Base-by-base conservation (phyloP, 1,140 invertebrate genomes). In the Chironomus tepperi region DNA sequence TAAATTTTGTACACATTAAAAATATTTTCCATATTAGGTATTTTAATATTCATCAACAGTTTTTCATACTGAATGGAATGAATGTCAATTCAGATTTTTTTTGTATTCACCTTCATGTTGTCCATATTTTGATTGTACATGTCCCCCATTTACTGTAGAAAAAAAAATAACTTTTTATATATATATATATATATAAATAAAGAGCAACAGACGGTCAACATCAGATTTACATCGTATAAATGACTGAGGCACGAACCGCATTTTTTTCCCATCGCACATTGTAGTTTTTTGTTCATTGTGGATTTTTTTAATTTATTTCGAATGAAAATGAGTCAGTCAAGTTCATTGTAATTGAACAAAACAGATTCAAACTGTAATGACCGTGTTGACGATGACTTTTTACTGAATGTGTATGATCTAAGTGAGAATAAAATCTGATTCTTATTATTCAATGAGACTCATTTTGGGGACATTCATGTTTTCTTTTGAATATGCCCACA, bases 331-430 rank as follows among this genome's bases (percentile, higher is more conserved):
- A 57, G 12, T 57, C 47, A 57, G 47, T 57, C 47, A 57, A 57
- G 47, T 57, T 57, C 47, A 57, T 57, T 57, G 47, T 57, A 57
- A 57, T 57, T 57, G 47, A 57, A 57, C 47, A 57, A 57, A 12
- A 57, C n/a, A 47, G 43, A 57, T 12, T 34, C 24, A 34, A 5
- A n/a, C n/a, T 57, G 12, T 57, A 57, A 57, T 57, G 47, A 57
- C 12, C 47, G 3, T 57, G 12, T 57, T 57, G 5, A 57, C 15
- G 47, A 57, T 57, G 47, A 57, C 47, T 57, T 57, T n/a, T 57
- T 57, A 57, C n/a, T 57, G n/a, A 5, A 57, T 47, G 8, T 47
- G 43, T 47, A 47, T 47, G 15, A 47, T 57, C 47, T 57, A 12
- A 57, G 47, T 57, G 47, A 57, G 12, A n/a, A 57, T 15, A n/a